Conservation (phyloP, 2,888 invertebrate species). For the Epinotia nisella region DNA sequence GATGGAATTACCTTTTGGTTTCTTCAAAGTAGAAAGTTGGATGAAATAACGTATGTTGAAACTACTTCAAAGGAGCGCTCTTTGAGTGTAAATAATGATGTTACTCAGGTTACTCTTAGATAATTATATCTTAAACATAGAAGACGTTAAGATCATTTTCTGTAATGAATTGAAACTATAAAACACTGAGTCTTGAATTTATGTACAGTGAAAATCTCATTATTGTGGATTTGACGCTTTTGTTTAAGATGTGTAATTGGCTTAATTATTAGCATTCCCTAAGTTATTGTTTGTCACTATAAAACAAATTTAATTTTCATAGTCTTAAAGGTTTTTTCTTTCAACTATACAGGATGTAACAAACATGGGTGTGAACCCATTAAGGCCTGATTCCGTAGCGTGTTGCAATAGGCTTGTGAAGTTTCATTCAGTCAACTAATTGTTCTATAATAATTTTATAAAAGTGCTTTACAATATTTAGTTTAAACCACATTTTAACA, state of each 20-base stretch:
- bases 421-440: not conserved
- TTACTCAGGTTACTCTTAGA: not conserved
- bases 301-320: slow-evolving; percentile 5
- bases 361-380: too few relatives aligned
- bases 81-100: not conserved
- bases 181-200: not conserved
- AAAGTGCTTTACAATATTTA: too few relatives aligned
- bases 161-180: not conserved
- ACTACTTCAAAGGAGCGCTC: not conserved
- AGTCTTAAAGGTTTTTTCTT: not conserved
- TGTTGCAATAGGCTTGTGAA: too few relatives aligned
- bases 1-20: not conserved
- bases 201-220: too few relatives aligned
- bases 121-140: too few relatives aligned
- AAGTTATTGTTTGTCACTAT: slow-evolving; percentile 4
- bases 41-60: not conserved
- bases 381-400: too few relatives aligned
- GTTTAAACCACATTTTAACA: too few relatives aligned
- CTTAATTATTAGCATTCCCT: slow-evolving; percentile 1
- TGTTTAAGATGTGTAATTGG: slow-evolving; percentile 10
- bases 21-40: not conserved
- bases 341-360: too few relatives aligned
- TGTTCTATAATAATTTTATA: not conserved
- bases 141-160: not conserved
- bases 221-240: slow-evolving; percentile 13